phyloP scores from a whole-genome alignment of 2,888 invertebrate species.

The Chalcosyrphus nemorum region DNA sequence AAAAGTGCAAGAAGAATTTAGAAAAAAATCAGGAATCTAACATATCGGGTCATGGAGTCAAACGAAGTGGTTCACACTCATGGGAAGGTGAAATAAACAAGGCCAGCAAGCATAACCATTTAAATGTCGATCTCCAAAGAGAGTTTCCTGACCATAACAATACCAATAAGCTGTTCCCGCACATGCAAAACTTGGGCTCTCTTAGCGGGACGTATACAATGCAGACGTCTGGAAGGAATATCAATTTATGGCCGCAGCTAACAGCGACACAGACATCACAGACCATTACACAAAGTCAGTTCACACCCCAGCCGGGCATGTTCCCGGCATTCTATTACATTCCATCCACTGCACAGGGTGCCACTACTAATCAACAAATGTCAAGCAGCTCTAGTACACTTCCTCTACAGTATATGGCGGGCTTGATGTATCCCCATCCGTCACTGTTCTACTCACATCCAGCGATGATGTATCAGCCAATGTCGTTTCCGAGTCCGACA shows the following conservation, averaged over 20 bases:
- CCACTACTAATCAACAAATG: slow-evolving; percentile 31
- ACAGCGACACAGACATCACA: slow-evolving; percentile 78
- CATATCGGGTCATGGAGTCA: slow-evolving; percentile 83
- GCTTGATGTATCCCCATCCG: slow-evolving; percentile 85
- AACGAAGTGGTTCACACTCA: slow-evolving; percentile 85
- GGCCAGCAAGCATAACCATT: slow-evolving; percentile 83
- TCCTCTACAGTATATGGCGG: slow-evolving; percentile 86
- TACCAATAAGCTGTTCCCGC: slow-evolving; percentile 72
- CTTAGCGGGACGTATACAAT: slow-evolving; percentile 61
- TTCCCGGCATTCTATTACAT: slow-evolving; percentile 85
- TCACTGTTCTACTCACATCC: slow-evolving; percentile 84
- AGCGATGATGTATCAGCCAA: slow-evolving; percentile 86
- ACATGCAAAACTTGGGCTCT: slow-evolving; percentile 64
- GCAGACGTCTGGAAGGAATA: slow-evolving; percentile 76
- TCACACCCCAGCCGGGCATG: slow-evolving; percentile 80
- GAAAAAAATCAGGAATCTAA: slow-evolving; percentile 79
- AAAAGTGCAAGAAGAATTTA: slow-evolving; percentile 80
- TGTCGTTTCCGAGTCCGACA: slow-evolving; percentile 82
- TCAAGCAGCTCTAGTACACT: slow-evolving; percentile 73
- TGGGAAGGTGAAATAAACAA: slow-evolving; percentile 85
- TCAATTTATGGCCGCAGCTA: slow-evolving; percentile 85
- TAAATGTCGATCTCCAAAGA: slow-evolving; percentile 72
- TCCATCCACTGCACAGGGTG: slow-evolving; percentile 80
- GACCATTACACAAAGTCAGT: slow-evolving; percentile 77
- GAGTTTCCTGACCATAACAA: slow-evolving; percentile 70